Base-by-base conservation (phyloP, 2,888 invertebrate species). In the Drosophila vallismaia region DNA sequence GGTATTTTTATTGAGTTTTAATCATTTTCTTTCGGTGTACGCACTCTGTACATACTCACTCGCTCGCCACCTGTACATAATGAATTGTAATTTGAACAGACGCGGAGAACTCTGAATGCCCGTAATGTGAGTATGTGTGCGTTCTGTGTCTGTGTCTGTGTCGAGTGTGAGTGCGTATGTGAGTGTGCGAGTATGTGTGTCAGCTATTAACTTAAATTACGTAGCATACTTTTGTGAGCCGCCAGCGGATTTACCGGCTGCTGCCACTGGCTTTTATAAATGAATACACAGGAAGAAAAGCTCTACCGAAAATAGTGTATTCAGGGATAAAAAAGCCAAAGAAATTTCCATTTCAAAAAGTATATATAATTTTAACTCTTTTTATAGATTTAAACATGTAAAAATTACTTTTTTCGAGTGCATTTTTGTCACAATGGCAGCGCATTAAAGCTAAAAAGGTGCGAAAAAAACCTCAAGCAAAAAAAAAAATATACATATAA, bases 21-120 rank as follows among this genome's bases (percentile, higher is more conserved):
- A 8, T 2, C 4, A 6, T 26, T 55, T 58, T 14, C 10, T 10
- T 3, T 1, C 14, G 49, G 48, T 48, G 53, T 55, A 44, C 62
- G 24, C 33, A 52, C 42, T 44, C 56, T 31, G 62, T 55, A 29
- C 48, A 54, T 44, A 55, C 64, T 44, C 64, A 40, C 49, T 54
- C 71, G 62, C 64, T 71, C 45, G 62, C 51, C 74, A 72, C 71
- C 64, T 82, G 71, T 53, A 56, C 74, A 80, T 78, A 82, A 86
- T 79, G 84, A 83, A 83, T 86, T 83, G 84, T 86, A 80, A 86
- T 86, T 78, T 86, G 75, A 83, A 70, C 67, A 83, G 75, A 78
- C 78, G 71, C 63, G 60, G 33, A 53, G 49, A 44, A 59, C 36
- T 36, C 36, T 64, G 70, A 67, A 58, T 68, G 50, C 42, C 60